These are phyloP conservation scores for Choloepus didactylus DNA, from an alignment of 2,797 vertebrate species.

Conservation along the genomic window DNA sequence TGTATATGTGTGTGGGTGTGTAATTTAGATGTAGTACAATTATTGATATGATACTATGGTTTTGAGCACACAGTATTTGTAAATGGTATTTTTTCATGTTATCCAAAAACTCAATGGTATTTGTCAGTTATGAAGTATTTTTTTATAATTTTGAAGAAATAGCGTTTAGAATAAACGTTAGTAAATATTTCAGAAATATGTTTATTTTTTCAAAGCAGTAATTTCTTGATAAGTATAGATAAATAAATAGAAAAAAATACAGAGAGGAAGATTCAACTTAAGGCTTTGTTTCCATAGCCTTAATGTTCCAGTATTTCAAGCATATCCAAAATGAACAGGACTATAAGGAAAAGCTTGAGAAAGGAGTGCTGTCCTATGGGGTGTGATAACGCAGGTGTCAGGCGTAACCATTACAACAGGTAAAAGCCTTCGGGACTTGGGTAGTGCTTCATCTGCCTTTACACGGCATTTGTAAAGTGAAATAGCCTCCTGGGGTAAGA, in stretches of 20 bases:
- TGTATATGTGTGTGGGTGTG: too few relatives aligned
- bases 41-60: not conserved
- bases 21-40: not conserved
- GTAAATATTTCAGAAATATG: constrained; percentile 38
- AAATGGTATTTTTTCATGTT: not conserved
- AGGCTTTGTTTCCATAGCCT: constrained; percentile 1
- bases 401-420: not conserved
- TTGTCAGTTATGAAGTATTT: not conserved
- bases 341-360: not conserved
- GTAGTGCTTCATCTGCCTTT: not conserved
- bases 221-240: not conserved
- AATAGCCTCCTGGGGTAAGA: constrained; percentile 15
- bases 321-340: not conserved
- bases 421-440: not conserved
- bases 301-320: constrained; percentile 30
- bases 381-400: not conserved
- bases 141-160: not conserved
- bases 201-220: constrained; percentile 33
- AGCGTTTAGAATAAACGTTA: not conserved
- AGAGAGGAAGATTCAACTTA: not conserved
- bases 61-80: not conserved
- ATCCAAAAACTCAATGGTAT: constrained; percentile 1
- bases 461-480: not conserved
- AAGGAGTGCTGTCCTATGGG: not conserved
- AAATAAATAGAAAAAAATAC: not conserved